A percentile compares a stretch with the other conserved stretches of the same genome.
Conservation (phyloP, 2,797 vertebrate genomes). For the Oophaga sylvatica region DNA sequence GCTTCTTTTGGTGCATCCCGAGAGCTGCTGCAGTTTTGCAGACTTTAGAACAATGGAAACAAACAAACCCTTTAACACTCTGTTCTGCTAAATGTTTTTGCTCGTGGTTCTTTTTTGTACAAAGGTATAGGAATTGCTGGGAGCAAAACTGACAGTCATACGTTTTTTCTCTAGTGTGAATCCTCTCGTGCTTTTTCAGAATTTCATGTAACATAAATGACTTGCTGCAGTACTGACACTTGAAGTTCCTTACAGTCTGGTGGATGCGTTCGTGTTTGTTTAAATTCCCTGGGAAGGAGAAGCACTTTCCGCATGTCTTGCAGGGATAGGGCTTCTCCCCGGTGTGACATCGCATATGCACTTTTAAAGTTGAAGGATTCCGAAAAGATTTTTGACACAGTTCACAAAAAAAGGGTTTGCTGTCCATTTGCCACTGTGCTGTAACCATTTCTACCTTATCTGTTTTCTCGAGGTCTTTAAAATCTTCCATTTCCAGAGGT, state of each 20-base stretch:
- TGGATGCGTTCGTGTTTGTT: conserved; percentile 78
- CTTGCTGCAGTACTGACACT: conserved; percentile 92
- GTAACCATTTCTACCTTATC: conserved; percentile 71
- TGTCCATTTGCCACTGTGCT: conserved; percentile 78
- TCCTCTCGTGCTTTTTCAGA: conserved; percentile 86
- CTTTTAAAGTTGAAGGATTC: conserved; percentile 88
- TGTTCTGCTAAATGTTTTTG: conserved; percentile 86
- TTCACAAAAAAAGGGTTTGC: conserved; percentile 83
- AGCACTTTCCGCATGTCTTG: conserved; percentile 91
- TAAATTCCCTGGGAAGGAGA: conserved; percentile 85
- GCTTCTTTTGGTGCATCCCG: conserved; percentile 85
- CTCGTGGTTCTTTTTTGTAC: conserved; percentile 95
- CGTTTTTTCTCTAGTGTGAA: conserved; percentile 89
- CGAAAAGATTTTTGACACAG: conserved; percentile 91
- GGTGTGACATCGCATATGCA: conserved; percentile 90
- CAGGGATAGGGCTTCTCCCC: conserved; percentile 84
- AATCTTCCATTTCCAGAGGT: conserved; percentile 7
- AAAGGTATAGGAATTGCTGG: conserved; percentile 94
- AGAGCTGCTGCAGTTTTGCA: conserved; percentile 84
- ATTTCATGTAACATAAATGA: conserved; percentile 86
- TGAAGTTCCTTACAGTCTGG: conserved; percentile 83
- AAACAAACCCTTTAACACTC: conserved; percentile 79
- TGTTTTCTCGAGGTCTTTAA: conserved; percentile 19
- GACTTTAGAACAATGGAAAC: conserved; percentile 82
- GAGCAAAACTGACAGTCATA: conserved; percentile 96